These are phyloP conservation scores for Heteromormyrus szaboi DNA, from an alignment of 2,797 vertebrate genomes.

Conservation along the genomic window DNA sequence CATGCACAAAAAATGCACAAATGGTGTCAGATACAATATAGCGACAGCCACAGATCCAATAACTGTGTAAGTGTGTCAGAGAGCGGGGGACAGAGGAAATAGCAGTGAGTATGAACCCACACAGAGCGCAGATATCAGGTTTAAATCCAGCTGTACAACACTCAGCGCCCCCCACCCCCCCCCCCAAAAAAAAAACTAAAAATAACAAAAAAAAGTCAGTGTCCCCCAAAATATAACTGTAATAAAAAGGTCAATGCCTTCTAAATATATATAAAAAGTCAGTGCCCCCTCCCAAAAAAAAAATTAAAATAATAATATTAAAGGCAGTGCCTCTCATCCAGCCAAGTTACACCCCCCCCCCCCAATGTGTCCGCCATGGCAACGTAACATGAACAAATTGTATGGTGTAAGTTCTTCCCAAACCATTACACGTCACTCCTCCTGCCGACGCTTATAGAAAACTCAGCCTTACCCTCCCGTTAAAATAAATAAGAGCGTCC, in stretches of 20 bases:
- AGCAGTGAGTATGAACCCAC: background rate
- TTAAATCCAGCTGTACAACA: background rate
- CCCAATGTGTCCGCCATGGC: background rate
- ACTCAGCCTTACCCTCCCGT: background rate
- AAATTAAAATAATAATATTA: background rate
- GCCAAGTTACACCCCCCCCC: background rate
- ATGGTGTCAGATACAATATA: background rate
- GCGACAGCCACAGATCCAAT: background rate
- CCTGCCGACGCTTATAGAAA: background rate
- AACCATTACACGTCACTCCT: background rate
- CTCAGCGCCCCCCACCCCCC: background rate
- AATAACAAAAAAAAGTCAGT: no score
- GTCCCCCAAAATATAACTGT: no score
- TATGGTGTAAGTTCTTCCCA: background rate
- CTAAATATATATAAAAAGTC: no score
- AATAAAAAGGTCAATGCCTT: no score
- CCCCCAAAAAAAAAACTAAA: background rate
- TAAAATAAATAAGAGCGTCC: constrained; percentile 18
- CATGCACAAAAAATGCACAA: background rate
- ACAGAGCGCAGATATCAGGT: background rate
- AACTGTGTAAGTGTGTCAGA: background rate
- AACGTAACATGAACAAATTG: background rate
- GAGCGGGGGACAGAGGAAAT: background rate
- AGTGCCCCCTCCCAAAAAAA: no score
- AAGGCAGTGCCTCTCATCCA: background rate